Conservation (phyloP, 2,888 invertebrate species). For the Diadegma fenestrale region DNA sequence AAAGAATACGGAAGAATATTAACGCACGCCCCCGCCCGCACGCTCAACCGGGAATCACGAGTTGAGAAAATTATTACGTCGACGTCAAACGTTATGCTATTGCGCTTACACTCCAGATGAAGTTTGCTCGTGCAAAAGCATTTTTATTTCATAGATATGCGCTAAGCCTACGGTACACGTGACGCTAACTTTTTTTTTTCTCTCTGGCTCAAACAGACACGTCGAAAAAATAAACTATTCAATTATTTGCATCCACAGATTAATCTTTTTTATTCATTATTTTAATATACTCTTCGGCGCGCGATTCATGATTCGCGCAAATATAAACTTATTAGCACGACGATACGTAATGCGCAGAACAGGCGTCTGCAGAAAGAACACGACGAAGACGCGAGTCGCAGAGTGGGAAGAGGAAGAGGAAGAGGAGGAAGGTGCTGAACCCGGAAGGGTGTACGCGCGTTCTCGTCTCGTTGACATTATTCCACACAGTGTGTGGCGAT, state of each 20-base stretch:
- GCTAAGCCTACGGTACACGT: not conserved
- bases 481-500: constrained; percentile 47
- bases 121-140: not conserved
- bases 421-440: constrained; percentile 70
- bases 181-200: not conserved
- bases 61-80: constrained; percentile 1
- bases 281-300: not conserved
- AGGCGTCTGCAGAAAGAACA: constrained; percentile 26
- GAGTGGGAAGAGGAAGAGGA: constrained; percentile 2
- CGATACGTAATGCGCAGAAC: not conserved
- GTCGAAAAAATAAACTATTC: not conserved
- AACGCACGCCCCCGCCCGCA: not conserved
- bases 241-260: not conserved
- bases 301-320: not conserved
- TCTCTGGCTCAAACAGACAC: not conserved
- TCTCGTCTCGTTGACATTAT: constrained; percentile 48
- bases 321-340: not conserved
- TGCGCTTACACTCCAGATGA: not conserved
- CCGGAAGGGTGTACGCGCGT: constrained; percentile 68
- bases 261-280: not conserved
- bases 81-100: not conserved
- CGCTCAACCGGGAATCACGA: not conserved
- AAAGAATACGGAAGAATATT: constrained; percentile 23
- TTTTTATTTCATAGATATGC: not conserved
- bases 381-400: constrained; percentile 40